Conservation (phyloP, 2,113 vertebrate species). For the Tonatia bakeri region DNA sequence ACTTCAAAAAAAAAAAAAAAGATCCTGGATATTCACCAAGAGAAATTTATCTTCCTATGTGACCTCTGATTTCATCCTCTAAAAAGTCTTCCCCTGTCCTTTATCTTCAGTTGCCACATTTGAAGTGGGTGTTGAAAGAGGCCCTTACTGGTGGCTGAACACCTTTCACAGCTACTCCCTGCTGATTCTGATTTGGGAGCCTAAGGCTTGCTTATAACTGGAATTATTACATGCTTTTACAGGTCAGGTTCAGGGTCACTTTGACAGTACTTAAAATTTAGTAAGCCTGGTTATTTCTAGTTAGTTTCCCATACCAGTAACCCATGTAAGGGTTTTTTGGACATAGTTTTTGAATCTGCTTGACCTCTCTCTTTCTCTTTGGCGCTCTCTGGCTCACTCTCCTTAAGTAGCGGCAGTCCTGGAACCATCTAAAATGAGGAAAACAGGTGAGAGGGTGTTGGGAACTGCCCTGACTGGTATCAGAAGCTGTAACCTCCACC, state of each 20-base stretch:
- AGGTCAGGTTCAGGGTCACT: background rate
- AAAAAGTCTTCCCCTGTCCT: background rate
- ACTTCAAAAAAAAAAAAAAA: background rate
- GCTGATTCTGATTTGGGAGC: background rate
- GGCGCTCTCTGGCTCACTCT: background rate
- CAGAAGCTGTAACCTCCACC: no score
- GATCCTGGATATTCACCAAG: background rate
- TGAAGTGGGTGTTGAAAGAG: background rate
- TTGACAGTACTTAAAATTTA: background rate
- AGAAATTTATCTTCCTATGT: background rate
- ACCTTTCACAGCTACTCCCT: background rate
- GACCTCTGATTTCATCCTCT: background rate
- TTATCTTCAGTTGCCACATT: background rate
- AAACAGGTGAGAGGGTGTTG: background rate
- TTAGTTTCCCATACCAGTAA: background rate
- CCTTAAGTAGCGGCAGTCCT: background rate
- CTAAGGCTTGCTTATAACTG: background rate
- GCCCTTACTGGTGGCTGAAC: background rate
- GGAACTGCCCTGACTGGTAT: no score
- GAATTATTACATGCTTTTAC: background rate
- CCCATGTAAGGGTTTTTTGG: background rate
- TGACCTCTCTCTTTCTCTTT: background rate
- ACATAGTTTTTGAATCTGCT: background rate
- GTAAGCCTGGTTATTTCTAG: background rate
- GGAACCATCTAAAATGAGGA: background rate